Percentiles rank a stretch among this genome's conserved stretches.
Conservation (phyloP, 2,113 vertebrate species). For the Rhinolophus ferrumequinum region DNA sequence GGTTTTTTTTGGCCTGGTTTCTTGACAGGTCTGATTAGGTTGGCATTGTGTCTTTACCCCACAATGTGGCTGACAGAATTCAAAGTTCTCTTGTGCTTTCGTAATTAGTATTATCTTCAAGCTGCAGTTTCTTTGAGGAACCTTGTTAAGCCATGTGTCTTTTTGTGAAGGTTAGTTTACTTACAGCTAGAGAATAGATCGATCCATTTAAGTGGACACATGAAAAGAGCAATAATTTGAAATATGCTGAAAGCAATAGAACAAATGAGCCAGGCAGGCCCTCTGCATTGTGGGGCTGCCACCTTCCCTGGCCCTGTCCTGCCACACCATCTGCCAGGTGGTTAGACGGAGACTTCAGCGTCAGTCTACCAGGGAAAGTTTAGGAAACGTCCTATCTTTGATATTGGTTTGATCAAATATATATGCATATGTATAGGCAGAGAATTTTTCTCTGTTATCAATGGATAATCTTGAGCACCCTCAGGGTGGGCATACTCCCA, state of each 20-base stretch:
- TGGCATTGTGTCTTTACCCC: slow-evolving; percentile 10
- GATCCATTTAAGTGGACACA: neutral
- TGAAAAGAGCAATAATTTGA: slow-evolving; percentile 29
- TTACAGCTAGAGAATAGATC: slow-evolving; percentile 30
- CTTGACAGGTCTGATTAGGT: slow-evolving; percentile 20
- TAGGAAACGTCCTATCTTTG: neutral
- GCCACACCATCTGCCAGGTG: neutral
- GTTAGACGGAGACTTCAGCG: neutral
- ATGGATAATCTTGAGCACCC: neutral
- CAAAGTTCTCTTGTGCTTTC: slow-evolving; percentile 36
- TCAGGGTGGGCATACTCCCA: neutral
- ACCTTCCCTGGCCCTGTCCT: neutral
- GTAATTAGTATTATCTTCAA: slow-evolving; percentile 32
- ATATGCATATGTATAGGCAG: neutral
- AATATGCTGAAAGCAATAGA: neutral
- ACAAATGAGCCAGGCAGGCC: neutral
- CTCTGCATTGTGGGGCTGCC: neutral
- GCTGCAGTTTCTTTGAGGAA: slow-evolving; percentile 23
- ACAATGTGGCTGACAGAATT: neutral
- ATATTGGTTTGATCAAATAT: neutral
- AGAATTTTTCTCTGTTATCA: neutral
- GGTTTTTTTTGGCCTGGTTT: neutral
- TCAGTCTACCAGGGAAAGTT: neutral
- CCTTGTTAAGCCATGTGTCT: neutral
- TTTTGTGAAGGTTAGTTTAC: slow-evolving; percentile 2